Conservation (phyloP, 2,797 vertebrate genomes). For the Acrossocheilus fasciatus region DNA sequence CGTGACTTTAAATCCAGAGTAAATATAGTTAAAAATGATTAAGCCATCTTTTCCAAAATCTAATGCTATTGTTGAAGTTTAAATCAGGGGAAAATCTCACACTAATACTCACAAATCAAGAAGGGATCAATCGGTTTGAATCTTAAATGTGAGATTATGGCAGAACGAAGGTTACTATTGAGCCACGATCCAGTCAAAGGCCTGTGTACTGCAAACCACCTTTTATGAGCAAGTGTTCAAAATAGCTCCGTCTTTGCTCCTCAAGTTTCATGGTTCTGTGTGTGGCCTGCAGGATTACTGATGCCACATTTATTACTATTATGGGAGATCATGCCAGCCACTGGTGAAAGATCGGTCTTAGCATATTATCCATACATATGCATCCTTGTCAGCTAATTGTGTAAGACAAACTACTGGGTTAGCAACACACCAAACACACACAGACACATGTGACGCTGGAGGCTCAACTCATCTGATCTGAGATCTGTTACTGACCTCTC, state of each 20-base stretch:
- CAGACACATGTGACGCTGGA: neutral
- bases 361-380: conserved; percentile 5
- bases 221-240: conserved; percentile 28
- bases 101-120: neutral
- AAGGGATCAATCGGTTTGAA: neutral
- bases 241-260: neutral
- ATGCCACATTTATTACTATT: conserved; percentile 24
- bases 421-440: conserved; percentile 30
- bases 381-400: conserved; percentile 23
- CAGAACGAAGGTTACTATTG: neutral
- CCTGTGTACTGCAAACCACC: neutral
- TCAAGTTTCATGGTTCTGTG: neutral
- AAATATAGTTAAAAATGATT: neutral
- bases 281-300: conserved; percentile 5
- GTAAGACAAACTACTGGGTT: conserved; percentile 35
- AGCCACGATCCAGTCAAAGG: neutral
- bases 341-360: conserved; percentile 10
- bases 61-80: neutral
- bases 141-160: neutral
- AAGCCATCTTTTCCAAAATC: neutral
- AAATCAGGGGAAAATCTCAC: neutral
- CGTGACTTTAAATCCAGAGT: neutral
- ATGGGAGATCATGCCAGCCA: conserved; percentile 23
- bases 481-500: conserved; percentile 25
- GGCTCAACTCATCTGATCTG: neutral